Percentiles rank a stretch among this genome's conserved stretches.
These are phyloP conservation scores for Stomorhina lunata DNA, from an alignment of 2,888 invertebrate species.

Conservation along the genomic window DNA sequence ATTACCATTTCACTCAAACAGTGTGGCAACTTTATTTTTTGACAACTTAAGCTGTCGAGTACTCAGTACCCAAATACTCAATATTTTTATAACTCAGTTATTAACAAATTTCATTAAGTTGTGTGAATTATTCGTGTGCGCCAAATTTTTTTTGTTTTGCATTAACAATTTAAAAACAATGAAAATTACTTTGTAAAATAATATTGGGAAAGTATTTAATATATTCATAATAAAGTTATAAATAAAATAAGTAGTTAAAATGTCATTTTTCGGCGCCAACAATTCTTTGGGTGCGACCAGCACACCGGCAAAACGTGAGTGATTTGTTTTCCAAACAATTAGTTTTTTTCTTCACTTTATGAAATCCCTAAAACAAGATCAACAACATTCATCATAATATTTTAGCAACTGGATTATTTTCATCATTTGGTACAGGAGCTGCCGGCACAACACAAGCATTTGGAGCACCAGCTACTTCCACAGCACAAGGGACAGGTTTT, in stretches of 20 bases:
- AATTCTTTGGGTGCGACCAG: conserved; percentile 81
- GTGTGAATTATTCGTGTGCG: conserved; percentile 31
- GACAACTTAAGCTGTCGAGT: too few relatives aligned
- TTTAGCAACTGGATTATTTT: conserved; percentile 75
- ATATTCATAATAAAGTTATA: neutral
- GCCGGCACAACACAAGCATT: conserved; percentile 58
- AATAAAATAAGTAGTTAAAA: conserved; percentile 59
- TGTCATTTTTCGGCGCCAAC: conserved; percentile 79
- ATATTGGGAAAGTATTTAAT: neutral
- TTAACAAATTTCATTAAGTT: neutral
- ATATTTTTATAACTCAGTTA: too few relatives aligned
- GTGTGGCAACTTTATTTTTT: too few relatives aligned
- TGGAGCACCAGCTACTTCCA: conserved; percentile 67
- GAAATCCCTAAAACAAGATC: conserved; percentile 14
- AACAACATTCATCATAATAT: conserved; percentile 59
- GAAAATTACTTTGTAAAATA: neutral
- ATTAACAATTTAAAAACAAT: neutral
- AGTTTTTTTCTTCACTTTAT: conserved; percentile 35
- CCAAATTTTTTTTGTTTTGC: conserved; percentile 2
- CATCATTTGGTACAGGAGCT: conserved; percentile 69
- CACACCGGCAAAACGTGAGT: conserved; percentile 82
- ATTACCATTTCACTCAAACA: too few relatives aligned
- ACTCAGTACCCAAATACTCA: too few relatives aligned
- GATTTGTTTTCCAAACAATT: neutral
- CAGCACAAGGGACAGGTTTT: conserved; percentile 34